phyloP scores from a whole-genome alignment of 2,797 vertebrate species.

The Synaphobranchus kaupii region DNA sequence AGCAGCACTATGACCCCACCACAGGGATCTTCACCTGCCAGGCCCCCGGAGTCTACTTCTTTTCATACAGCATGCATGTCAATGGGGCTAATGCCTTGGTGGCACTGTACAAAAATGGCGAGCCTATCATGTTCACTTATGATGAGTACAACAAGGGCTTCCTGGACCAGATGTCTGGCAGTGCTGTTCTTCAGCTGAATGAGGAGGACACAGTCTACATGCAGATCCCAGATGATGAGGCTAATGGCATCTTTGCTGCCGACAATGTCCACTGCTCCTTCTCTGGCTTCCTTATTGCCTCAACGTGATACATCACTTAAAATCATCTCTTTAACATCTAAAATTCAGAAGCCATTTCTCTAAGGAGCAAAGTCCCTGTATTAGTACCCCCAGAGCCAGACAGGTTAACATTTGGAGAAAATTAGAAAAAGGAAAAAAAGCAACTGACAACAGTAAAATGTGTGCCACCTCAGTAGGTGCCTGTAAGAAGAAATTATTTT shows the following conservation, averaged over 20 bases:
- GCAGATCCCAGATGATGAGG: constrained; percentile 91
- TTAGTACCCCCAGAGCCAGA: constrained; percentile 50
- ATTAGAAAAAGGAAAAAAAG: constrained; percentile 7
- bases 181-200: constrained; percentile 85
- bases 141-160: constrained; percentile 97
- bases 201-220: constrained; percentile 95
- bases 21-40: constrained; percentile 96
- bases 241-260: constrained; percentile 92
- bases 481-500: constrained; percentile 80
- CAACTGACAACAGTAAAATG: background rate
- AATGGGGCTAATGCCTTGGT: constrained; percentile 94
- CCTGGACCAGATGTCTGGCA: constrained; percentile 97
- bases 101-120: constrained; percentile 94
- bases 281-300: constrained; percentile 95
- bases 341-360: constrained; percentile 76
- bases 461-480: constrained; percentile 56
- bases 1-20: constrained; percentile 92
- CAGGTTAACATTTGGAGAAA: constrained; percentile 55
- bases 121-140: constrained; percentile 92
- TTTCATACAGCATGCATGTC: constrained; percentile 93
- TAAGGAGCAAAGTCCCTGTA: constrained; percentile 68
- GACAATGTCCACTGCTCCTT: constrained; percentile 97
- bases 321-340: constrained; percentile 60
- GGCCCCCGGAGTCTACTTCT: constrained; percentile 92
- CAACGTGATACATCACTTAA: constrained; percentile 79